Evolutionary conservation across 2,888 invertebrate species (phyloP), one percentile per base, ranked within the genome.

Genomic region (Serrognathus titanus): DNA sequence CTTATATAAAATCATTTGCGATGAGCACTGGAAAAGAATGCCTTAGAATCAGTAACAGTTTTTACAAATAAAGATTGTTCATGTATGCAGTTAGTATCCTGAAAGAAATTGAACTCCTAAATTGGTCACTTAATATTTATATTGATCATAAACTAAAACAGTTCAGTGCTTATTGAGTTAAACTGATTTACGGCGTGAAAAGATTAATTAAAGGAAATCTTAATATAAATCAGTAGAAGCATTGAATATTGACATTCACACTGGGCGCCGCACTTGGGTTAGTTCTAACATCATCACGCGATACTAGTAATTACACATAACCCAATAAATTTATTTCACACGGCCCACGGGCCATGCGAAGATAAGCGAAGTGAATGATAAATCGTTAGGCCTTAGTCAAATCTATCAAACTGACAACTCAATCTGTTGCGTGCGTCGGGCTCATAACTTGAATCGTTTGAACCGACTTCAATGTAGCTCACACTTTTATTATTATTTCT

Each of bases 331-430:
- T 70, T 71, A 70, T 71, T 72, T 74, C 72, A 72, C 74, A 72
- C 73, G 74, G 69, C 71, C 71, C 67, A 69, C 69, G 68, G 66
- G 62, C 66, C 69, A 62, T 59, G 65, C 64, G 60, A 66, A 65
- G 61, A 65, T 60, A 57, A 60, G 56, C 53, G 46, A 59, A 55
- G 59, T 55, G 56, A 62, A 68, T 72, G 72, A 73, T 74, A 71
- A 71, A 74, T 73, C 62, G 70, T 62, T 62, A 51, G 62, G 60
- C 62, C 66, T 63, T 61, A 66, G 63, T 64, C 64, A 63, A 69
- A 73, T 74, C 69, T 70, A 73, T 73, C 72, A 71, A 67, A 67
- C 66, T 70, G 74, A 74, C 72, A 68, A 67, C 73, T 74, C 72
- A 71, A 74, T 74, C 69, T 63, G 66, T 67, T 63, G 66, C 68